Evolutionary conservation across 2,888 invertebrate species (phyloP), one percentile per base, ranked within the genome.

Genomic region (Synanthedon andrenaeformis): DNA sequence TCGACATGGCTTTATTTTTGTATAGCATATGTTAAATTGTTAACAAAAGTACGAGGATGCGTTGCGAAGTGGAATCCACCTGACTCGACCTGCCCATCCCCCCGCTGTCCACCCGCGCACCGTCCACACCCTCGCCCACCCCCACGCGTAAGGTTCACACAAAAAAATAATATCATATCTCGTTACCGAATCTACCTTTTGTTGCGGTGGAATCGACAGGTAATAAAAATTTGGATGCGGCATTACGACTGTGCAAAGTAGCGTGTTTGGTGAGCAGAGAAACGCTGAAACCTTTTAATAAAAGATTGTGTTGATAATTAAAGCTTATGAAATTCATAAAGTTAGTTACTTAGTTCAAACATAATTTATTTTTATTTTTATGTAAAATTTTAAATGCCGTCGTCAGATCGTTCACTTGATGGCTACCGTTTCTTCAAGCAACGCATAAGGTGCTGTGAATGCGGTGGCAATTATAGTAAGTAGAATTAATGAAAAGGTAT

Each of bases 101-200:
- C 57, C 51, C 55, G 50, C 57, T 53, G 55, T 57, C 61, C 59
- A 54, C 52, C 56, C 59, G 55, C 58, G 53, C 54, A 59, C 35
- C 35, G 35, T 35, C 35, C 52, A 60, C 62, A 35, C 35, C 58
- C 53, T 57, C 51, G 55, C 50, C 57, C 53, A 56, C 57, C 61
- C 59, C 55, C 52, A 56, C 59, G 55, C 58, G 54, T 53, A 59
- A 23, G 54, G 55, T 49, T n/a, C 51, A 41, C 53, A 64, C 64
- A 72, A 79, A 79, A 35, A 82, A 81, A 80, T 77, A 70, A 79
- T 79, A 78, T 79, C 76, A 80, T 81, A 83, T 82, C 81, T 77
- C 73, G 70, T 77, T 78, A 79, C 79, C 62, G 69, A 71, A 82
- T 82, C 79, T 76, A 69, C 70, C 76, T 74, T 74, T 78, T 77